Percentiles rank a stretch among this genome's conserved stretches.
phyloP scores from a whole-genome alignment of 2,113 vertebrate genomes.

The Rafetus swinhoei region DNA sequence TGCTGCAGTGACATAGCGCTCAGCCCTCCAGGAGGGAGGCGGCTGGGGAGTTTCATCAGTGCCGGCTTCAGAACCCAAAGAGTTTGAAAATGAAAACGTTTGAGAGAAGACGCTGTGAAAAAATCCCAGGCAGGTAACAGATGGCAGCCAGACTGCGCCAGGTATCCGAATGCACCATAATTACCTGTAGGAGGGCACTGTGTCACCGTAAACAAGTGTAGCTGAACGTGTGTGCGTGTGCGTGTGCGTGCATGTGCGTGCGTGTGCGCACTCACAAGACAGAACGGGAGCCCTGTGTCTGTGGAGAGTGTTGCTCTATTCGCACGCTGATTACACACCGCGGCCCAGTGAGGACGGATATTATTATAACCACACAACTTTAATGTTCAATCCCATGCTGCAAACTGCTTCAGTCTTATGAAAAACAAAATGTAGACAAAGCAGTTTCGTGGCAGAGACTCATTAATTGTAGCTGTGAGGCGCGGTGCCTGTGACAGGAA shows the following conservation, averaged over 20 bases:
- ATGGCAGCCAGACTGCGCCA: not conserved
- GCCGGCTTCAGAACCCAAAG: not conserved
- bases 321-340: not conserved
- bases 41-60: not conserved
- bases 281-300: not conserved
- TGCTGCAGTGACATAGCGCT: not conserved
- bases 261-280: rapidly evolving
- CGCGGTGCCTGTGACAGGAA: not conserved
- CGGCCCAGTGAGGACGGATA: not conserved
- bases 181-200: not conserved
- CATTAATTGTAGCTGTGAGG: not conserved
- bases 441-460: not conserved
- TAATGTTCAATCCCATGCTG: rapidly evolving
- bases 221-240: not conserved
- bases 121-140: not conserved
- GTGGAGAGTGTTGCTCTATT: rapidly evolving
- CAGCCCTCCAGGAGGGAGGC: not conserved
- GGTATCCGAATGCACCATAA: not conserved
- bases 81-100: rapidly evolving
- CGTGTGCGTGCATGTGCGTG: not conserved
- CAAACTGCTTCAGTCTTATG: not conserved
- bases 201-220: not conserved
- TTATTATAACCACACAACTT: not conserved
- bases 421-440: not conserved
- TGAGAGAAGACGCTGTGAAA: not conserved